A percentile compares a stretch with the other conserved stretches of the same genome.
These are phyloP conservation scores for Mythimna loreyi DNA, from an alignment of 2,888 invertebrate genomes.

Conservation along the genomic window DNA sequence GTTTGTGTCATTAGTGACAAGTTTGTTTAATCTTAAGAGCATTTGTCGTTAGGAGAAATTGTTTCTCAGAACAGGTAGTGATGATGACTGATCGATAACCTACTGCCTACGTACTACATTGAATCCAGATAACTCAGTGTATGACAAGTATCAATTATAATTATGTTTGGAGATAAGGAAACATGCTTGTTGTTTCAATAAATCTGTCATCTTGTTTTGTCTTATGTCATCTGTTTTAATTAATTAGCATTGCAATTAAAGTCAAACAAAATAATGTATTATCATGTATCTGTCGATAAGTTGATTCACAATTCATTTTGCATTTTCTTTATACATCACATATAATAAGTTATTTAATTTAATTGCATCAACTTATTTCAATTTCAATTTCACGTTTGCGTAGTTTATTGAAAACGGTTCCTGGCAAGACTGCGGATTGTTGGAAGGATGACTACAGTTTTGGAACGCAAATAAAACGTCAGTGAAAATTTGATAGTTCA, in stretches of 20 bases:
- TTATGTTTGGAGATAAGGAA: slow-evolving; percentile 34
- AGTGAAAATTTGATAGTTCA: too few relatives aligned
- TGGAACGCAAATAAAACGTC: too few relatives aligned
- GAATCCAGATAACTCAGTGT: slow-evolving; percentile 7
- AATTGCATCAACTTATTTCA: too few relatives aligned
- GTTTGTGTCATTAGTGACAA: slow-evolving; percentile 68
- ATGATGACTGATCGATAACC: slow-evolving; percentile 50
- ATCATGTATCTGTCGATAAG: neutral
- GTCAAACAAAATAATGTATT: slow-evolving; percentile 19
- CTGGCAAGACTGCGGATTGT: too few relatives aligned
- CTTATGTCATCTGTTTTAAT: slow-evolving; percentile 22
- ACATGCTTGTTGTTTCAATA: slow-evolving; percentile 33
- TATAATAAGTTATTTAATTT: neutral
- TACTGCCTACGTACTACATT: slow-evolving; percentile 4
- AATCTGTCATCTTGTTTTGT: slow-evolving; percentile 42
- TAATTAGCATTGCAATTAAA: slow-evolving; percentile 23
- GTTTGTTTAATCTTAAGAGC: slow-evolving; percentile 51
- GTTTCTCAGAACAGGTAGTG: slow-evolving; percentile 69
- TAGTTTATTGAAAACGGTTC: neutral
- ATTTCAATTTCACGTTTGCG: slow-evolving; percentile 19
- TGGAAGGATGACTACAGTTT: too few relatives aligned
- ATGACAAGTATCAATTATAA: slow-evolving; percentile 27
- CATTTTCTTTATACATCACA: slow-evolving; percentile 7
- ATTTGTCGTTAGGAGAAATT: slow-evolving; percentile 71
- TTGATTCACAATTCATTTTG: neutral